A percentile compares a stretch with the other conserved stretches of the same genome.
Evolutionary conservation across 2,797 vertebrate genomes (phyloP).

Genomic region (Pyrrhura leucotis): DNA sequence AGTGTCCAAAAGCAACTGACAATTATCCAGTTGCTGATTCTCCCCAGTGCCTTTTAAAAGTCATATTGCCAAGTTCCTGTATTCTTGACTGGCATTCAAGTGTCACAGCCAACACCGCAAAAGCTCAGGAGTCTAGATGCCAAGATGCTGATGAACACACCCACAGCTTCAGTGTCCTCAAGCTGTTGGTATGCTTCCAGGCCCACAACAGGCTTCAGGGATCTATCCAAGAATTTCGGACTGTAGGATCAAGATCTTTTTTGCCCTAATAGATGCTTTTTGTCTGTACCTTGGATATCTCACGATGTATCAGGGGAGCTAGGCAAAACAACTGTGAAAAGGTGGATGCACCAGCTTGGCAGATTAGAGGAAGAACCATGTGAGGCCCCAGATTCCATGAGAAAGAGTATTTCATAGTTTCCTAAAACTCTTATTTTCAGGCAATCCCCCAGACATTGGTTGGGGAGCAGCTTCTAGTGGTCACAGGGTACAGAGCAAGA

Average conservation of each 20-base stretch:
- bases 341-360: fast-evolving
- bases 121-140: too few species aligned
- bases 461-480: neutral
- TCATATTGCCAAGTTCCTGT: neutral
- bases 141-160: neutral
- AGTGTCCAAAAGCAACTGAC: neutral
- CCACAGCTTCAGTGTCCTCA: neutral
- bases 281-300: neutral
- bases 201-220: neutral
- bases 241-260: too few species aligned
- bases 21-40: neutral
- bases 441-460: neutral
- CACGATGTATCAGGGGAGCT: fast-evolving
- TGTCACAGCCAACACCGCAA: too few species aligned
- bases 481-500: neutral
- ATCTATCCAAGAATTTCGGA: neutral
- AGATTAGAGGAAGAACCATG: neutral
- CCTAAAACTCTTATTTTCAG: neutral
- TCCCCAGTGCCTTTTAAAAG: neutral
- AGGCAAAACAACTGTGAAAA: neutral
- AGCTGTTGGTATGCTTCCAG: neutral
- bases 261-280: neutral
- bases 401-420: neutral
- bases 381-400: neutral
- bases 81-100: neutral